Evolutionary conservation across 1,140 invertebrate species (phyloP).

Genomic region (Philaenus spumarius): DNA sequence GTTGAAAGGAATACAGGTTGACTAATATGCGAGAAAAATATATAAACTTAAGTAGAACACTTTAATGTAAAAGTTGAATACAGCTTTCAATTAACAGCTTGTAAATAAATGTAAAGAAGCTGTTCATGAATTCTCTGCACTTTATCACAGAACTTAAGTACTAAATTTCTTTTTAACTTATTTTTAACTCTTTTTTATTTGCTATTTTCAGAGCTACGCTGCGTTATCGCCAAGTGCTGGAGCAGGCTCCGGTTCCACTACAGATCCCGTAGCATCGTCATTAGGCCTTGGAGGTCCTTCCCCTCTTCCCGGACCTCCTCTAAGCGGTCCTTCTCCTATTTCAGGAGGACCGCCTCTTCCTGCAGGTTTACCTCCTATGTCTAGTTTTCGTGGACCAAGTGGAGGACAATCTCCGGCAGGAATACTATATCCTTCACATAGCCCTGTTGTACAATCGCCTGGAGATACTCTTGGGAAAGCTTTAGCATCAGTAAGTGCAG

Average conservation of each 20-base stretch:
- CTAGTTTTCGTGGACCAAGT: slow-evolving; percentile 67
- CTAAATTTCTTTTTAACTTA: background rate
- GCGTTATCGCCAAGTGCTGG: slow-evolving; percentile 49
- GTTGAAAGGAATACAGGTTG: too few relatives aligned
- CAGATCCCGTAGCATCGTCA: slow-evolving; percentile 24
- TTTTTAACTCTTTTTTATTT: slow-evolving; percentile 17
- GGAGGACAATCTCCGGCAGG: slow-evolving; percentile 49
- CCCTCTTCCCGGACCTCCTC: background rate
- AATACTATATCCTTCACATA: slow-evolving; percentile 40
- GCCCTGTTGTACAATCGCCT: slow-evolving; percentile 45
- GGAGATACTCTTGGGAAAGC: slow-evolving; percentile 72
- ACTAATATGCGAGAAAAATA: too few relatives aligned
- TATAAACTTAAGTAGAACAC: too few relatives aligned
- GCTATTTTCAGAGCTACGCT: slow-evolving; percentile 51
- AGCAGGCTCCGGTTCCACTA: slow-evolving; percentile 34
- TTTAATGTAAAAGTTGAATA: too few relatives aligned
- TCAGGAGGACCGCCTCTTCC: slow-evolving; percentile 15
- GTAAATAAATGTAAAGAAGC: too few relatives aligned
- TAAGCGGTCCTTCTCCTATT: slow-evolving; percentile 5
- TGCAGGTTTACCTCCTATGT: slow-evolving; percentile 85
- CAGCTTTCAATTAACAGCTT: too few relatives aligned
- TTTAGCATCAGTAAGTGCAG: slow-evolving; percentile 60
- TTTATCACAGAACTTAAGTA: too few relatives aligned
- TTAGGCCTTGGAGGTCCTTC: background rate
- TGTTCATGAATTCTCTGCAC: too few relatives aligned